Conservation (phyloP, 37 sponge, comb jelly and placozoan genomes). For the Eunapius fragilis region DNA sequence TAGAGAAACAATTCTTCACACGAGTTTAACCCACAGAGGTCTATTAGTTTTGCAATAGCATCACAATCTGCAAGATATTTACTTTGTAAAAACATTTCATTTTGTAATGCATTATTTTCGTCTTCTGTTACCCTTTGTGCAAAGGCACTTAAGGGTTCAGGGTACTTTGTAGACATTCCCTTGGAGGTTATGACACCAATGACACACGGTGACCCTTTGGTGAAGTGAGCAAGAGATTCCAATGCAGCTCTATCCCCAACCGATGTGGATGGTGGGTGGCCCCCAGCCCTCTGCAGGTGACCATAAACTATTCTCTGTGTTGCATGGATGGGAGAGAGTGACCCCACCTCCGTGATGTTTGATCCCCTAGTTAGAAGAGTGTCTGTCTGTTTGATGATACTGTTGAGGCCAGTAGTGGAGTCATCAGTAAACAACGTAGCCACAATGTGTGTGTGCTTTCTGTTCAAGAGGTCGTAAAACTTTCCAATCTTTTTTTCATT, state of each 20-base stretch:
- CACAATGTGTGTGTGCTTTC: constrained; percentile 14
- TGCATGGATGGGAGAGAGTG: constrained; percentile 42
- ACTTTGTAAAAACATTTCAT: too few relatives aligned
- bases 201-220: constrained; percentile 29
- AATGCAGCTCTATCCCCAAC: constrained; percentile 16
- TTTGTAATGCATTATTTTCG: too few relatives aligned
- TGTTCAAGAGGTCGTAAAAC: not conserved
- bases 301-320: constrained; percentile 48
- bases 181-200: constrained; percentile 9
- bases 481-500: not conserved
- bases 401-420: constrained; percentile 4
- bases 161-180: not conserved
- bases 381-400: constrained; percentile 8
- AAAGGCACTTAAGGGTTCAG: not conserved
- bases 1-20: constrained; percentile 22
- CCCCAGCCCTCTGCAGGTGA: not conserved
- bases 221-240: constrained; percentile 43
- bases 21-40: constrained; percentile 8
- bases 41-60: constrained; percentile 12
- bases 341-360: constrained; percentile 9
- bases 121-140: not conserved
- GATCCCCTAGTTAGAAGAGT: constrained; percentile 18
- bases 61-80: too few relatives aligned
- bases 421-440: not conserved
- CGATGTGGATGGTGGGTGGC: constrained; percentile 7